Percentiles rank a stretch among this genome's conserved stretches.
These are phyloP conservation scores for Platycnemis pennipes DNA, from an alignment of 2,888 invertebrate genomes.

Conservation along the genomic window DNA sequence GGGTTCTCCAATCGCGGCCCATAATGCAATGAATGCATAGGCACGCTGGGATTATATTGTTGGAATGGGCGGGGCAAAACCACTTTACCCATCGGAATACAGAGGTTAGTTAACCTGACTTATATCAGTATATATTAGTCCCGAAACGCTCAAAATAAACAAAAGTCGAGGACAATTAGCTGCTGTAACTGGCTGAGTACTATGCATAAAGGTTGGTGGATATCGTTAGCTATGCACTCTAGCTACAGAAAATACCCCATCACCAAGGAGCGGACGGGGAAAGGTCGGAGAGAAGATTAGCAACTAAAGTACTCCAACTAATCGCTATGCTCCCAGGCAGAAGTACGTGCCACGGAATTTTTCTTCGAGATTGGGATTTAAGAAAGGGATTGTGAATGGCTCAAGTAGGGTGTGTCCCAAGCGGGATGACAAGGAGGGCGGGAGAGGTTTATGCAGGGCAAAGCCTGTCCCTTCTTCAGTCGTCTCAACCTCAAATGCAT, in stretches of 20 bases:
- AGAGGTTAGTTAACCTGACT: no score
- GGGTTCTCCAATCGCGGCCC: no score
- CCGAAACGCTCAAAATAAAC: background rate
- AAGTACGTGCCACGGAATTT: constrained; percentile 25
- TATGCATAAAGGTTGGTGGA: background rate
- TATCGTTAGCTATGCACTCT: background rate
- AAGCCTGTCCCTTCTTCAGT: background rate
- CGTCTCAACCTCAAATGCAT: background rate
- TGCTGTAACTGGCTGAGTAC: background rate
- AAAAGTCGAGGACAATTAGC: no score
- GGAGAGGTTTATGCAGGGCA: background rate
- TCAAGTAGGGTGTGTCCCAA: background rate
- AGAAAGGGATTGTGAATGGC: background rate
- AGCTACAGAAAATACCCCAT: background rate
- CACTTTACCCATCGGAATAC: background rate
- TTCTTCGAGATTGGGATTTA: background rate
- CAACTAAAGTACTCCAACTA: background rate
- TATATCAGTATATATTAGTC: background rate
- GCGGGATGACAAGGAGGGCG: background rate
- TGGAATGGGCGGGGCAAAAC: background rate
- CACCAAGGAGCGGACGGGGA: background rate
- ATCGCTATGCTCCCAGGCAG: background rate
- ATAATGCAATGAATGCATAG: background rate
- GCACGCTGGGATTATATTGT: background rate
- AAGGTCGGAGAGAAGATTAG: background rate